Evolutionary conservation across 1,140 invertebrate genomes (phyloP).

Genomic region (Panonychus citri): DNA sequence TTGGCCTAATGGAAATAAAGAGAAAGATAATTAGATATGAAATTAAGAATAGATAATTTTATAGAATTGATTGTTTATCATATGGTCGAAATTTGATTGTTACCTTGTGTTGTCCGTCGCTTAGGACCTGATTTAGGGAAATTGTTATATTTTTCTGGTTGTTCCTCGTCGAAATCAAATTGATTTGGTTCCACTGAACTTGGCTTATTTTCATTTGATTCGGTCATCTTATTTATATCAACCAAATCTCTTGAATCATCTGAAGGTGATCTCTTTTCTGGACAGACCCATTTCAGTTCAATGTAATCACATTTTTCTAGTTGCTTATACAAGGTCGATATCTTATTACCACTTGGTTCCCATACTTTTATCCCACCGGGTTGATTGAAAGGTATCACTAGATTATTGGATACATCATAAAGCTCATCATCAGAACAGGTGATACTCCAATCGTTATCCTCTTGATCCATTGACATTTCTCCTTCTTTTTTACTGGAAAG

Average conservation of each 20-base stretch:
- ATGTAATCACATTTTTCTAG: conserved; percentile 9
- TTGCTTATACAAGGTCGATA: conserved; percentile 7
- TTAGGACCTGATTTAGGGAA: not conserved
- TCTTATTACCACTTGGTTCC: conserved; percentile 12
- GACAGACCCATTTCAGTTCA: conserved; percentile 12
- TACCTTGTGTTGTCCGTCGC: not conserved
- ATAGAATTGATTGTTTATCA: not conserved
- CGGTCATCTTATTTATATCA: not conserved
- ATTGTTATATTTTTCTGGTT: not conserved
- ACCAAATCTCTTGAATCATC: not conserved
- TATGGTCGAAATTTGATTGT: not conserved
- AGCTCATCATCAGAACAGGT: not conserved
- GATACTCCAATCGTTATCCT: not conserved
- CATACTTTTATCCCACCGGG: not conserved
- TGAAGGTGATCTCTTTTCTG: conserved; percentile 10
- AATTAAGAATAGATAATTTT: not conserved
- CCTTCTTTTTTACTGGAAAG: too few relatives aligned
- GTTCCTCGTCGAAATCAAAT: conserved; percentile 7
- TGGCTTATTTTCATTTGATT: not conserved
- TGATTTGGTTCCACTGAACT: not conserved
- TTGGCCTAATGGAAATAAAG: not conserved
- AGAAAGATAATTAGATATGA: not conserved
- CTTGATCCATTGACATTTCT: not conserved
- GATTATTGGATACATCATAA: not conserved
- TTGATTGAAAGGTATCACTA: not conserved